These are phyloP conservation scores for Eupithecia insigniata DNA, from an alignment of 2,888 invertebrate species.

Conservation along the genomic window DNA sequence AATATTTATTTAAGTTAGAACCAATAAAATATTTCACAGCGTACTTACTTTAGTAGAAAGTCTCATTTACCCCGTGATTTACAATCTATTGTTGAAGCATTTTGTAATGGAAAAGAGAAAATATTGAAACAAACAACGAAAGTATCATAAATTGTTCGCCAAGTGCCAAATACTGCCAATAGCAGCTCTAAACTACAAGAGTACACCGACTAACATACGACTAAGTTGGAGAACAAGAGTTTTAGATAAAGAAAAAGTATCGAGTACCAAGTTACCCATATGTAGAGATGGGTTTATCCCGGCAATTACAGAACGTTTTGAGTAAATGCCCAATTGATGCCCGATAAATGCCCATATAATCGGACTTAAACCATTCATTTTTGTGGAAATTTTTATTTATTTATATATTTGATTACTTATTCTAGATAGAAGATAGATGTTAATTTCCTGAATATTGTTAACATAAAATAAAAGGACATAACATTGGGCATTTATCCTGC, in stretches of 20 bases:
- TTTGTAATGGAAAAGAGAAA: constrained; percentile 28
- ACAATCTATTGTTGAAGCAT: constrained; percentile 25
- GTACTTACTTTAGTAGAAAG: constrained; percentile 14
- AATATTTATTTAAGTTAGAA: neutral
- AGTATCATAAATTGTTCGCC: constrained; percentile 26
- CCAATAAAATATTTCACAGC: neutral
- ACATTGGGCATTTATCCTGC: no score
- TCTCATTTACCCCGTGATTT: constrained; percentile 10
- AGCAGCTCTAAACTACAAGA: neutral
- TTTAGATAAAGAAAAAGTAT: neutral
- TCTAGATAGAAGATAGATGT: no score
- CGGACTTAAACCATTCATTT: no score
- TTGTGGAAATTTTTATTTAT: no score
- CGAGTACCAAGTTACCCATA: neutral
- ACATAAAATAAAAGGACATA: no score
- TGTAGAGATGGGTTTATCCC: no score
- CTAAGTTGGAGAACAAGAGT: neutral
- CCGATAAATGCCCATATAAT: no score
- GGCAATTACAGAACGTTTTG: no score
- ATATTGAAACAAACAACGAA: constrained; percentile 21
- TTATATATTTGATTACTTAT: no score
- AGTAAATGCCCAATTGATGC: no score
- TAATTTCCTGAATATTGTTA: no score
- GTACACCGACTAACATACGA: neutral
- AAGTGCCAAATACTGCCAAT: constrained; percentile 25